Percentiles rank a stretch among this genome's conserved stretches.
phyloP scores from a whole-genome alignment of 2,797 vertebrate genomes.

The Chrosomus eos region DNA sequence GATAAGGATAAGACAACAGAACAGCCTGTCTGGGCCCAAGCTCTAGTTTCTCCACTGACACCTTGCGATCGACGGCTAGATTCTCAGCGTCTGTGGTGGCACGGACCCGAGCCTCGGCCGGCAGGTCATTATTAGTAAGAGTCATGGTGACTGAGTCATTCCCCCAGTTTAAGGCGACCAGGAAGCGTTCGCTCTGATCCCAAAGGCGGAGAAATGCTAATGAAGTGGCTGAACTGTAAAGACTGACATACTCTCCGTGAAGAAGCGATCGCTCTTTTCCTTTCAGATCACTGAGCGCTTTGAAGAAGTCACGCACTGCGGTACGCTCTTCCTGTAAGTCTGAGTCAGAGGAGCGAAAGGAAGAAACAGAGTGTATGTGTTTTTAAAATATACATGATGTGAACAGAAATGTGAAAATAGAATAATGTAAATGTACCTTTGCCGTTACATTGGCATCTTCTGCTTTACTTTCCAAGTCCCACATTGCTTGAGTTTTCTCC shows the following conservation, averaged over 20 bases:
- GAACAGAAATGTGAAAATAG: neutral
- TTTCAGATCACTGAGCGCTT: slow-evolving; percentile 80
- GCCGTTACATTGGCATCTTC: slow-evolving; percentile 60
- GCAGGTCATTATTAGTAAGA: slow-evolving; percentile 62
- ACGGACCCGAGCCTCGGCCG: slow-evolving; percentile 68
- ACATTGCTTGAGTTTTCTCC: slow-evolving; percentile 68
- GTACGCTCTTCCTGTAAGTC: slow-evolving; percentile 57
- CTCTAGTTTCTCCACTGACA: slow-evolving; percentile 68
- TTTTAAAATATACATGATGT: neutral
- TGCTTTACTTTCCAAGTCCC: slow-evolving; percentile 67
- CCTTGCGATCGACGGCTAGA: slow-evolving; percentile 3
- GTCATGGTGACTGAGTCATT: neutral
- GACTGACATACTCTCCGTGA: slow-evolving; percentile 78
- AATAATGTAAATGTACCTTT: slow-evolving; percentile 62
- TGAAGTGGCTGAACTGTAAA: slow-evolving; percentile 57
- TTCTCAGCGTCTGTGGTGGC: slow-evolving; percentile 70
- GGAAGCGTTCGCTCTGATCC: slow-evolving; percentile 89
- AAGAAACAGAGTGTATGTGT: neutral
- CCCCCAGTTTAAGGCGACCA: slow-evolving; percentile 84
- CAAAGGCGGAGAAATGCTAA: slow-evolving; percentile 84
- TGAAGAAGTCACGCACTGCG: slow-evolving; percentile 76
- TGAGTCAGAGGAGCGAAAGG: slow-evolving; percentile 46
- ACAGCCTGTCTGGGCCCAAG: slow-evolving; percentile 75
- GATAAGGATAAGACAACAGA: slow-evolving; percentile 81
- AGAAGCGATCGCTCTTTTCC: slow-evolving; percentile 87